A percentile compares a stretch with the other conserved stretches of the same genome.
phyloP scores from a whole-genome alignment of 2,113 vertebrate species.

The Xyliphius kryptos region DNA sequence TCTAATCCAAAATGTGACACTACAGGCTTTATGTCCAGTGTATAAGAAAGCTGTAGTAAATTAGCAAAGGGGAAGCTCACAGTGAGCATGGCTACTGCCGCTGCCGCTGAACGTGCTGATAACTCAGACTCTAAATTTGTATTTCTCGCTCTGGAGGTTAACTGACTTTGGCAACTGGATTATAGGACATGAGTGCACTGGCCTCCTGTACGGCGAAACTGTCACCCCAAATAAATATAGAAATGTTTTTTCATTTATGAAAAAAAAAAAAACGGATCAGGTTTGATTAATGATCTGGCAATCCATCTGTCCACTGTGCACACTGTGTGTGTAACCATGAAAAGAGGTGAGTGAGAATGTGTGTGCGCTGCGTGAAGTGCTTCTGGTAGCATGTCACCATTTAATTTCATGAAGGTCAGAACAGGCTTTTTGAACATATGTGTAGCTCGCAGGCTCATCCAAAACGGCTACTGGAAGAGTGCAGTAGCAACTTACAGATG shows the following conservation, averaged over 20 bases:
- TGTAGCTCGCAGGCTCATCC: slow-evolving; percentile 46
- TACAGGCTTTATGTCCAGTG: neutral
- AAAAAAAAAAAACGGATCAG: slow-evolving; percentile 37
- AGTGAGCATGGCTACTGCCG: slow-evolving; percentile 2
- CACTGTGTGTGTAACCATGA: slow-evolving; percentile 36
- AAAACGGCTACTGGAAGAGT: slow-evolving; percentile 42
- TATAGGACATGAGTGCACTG: slow-evolving; percentile 44
- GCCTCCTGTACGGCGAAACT: slow-evolving; percentile 40
- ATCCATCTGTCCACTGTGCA: slow-evolving; percentile 42
- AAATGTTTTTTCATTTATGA: slow-evolving; percentile 45
- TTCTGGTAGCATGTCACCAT: no score
- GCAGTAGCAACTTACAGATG: no score
- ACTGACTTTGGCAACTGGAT: slow-evolving; percentile 53
- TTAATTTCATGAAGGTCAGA: no score
- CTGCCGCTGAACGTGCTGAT: slow-evolving; percentile 30
- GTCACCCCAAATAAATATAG: slow-evolving; percentile 49
- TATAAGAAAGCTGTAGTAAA: neutral
- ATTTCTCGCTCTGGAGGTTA: slow-evolving; percentile 35
- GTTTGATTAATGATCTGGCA: slow-evolving; percentile 52
- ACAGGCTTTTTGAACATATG: slow-evolving; percentile 34
- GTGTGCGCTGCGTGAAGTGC: slow-evolving; percentile 22
- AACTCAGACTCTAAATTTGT: slow-evolving; percentile 30
- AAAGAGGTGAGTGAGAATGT: slow-evolving; percentile 32
- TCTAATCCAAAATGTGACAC: slow-evolving; percentile 8
- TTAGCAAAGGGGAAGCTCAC: neutral